Base-by-base conservation (phyloP, 1,140 invertebrate species). In the Trichoplusia ni region DNA sequence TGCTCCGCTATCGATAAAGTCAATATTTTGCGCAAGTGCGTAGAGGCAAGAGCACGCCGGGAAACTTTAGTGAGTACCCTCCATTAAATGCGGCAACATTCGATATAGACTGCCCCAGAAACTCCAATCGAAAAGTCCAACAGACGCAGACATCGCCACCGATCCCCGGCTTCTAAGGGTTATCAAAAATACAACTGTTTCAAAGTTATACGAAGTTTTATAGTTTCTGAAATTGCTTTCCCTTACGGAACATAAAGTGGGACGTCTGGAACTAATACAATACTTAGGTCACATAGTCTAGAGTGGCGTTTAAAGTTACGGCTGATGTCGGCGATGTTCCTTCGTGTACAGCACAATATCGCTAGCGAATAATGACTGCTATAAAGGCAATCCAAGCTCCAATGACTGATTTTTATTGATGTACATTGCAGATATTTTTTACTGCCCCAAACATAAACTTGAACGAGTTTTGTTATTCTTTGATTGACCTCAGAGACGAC, bases 181-280 rank as follows among this genome's bases (percentile, higher is more conserved):
- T 38, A 56, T 38, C 51, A 56, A 38, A 54, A 54, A 54, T 54
- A 54, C 35, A 38, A 54, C 21, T 38, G 35, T 54, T 54, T 54
- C 51, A 27, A 54, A 54, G 16, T 54, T 35, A 51, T 8, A 19
- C 29, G 47, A n/a, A 51, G 29, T 51, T 38, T 54, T 54, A 38
- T 38, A 38, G 35, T 54, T 54, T 38, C 19, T 37, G 21, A 54
- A 54, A 54, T 54, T 54, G 51, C 51, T 54, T 54, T 38, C 46
- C 46, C 46, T 49, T 38, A 14, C 31, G 21, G 7, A 35, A 35
- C 31, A 35, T 51, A 51, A 51, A 49, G 46, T 49, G 25, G 25
- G 21, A 5, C 25, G 25, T 8, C 25, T 49, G 14, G 11, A 49
- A 49, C 25, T 49, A 49, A 31, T 31, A 49, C 46, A 49, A 49